A percentile compares a stretch with the other conserved stretches of the same genome.
phyloP scores from a whole-genome alignment of 2,888 invertebrate genomes.

The Patella caerulea region DNA sequence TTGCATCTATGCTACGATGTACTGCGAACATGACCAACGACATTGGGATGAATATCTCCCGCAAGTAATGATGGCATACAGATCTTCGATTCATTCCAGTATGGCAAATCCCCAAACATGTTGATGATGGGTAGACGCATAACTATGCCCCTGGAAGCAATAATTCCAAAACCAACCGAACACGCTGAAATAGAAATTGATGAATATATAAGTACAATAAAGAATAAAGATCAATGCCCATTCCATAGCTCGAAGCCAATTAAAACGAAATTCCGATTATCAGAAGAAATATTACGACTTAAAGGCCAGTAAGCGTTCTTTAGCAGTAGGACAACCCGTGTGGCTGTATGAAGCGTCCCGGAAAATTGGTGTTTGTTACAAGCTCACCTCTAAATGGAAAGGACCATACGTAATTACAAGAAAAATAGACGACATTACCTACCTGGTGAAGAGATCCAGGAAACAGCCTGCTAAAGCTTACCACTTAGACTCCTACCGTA shows the following conservation, averaged over 20 bases:
- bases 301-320: constrained; percentile 14
- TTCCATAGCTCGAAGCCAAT: not conserved
- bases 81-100: constrained; percentile 28
- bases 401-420: constrained; percentile 30
- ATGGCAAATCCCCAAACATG: constrained; percentile 34
- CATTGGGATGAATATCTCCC: constrained; percentile 33
- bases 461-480: constrained; percentile 25
- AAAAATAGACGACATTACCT: constrained; percentile 31
- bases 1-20: constrained; percentile 26
- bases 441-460: constrained; percentile 28
- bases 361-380: constrained; percentile 30
- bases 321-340: constrained; percentile 21
- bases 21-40: constrained; percentile 24
- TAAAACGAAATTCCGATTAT: not conserved
- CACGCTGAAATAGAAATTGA: not conserved
- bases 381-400: constrained; percentile 31
- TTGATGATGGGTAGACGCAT: constrained; percentile 33
- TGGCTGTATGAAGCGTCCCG: constrained; percentile 33
- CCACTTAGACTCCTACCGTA: constrained; percentile 32
- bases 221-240: not conserved
- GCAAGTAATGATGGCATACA: constrained; percentile 38
- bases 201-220: not conserved
- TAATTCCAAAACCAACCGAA: constrained; percentile 19
- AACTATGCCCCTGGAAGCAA: constrained; percentile 29
- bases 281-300: constrained; percentile 29